Evolutionary conservation across 2,888 invertebrate species (phyloP), one percentile per base, ranked within the genome.

Genomic region (Drosophila crucigera): DNA sequence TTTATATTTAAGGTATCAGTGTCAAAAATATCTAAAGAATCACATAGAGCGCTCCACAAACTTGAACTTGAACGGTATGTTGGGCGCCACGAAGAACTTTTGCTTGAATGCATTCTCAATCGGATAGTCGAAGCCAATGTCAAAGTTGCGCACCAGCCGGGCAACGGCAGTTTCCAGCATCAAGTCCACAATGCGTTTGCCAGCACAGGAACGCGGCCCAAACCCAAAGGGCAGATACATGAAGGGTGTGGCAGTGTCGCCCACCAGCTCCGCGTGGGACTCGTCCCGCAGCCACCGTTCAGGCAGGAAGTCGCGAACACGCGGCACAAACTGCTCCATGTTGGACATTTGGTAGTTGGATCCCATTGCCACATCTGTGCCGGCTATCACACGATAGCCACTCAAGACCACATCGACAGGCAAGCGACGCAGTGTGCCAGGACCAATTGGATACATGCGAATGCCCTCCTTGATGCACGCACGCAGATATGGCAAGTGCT

Each of bases 401-500:
- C 94, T 94, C 1, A 97, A 84, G n/a, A 95, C 94, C 39, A 95
- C 94, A 78, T 96, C 95, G 59, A 94, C 94, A 0, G 94, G 93
- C 76, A 95, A 93, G 63, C 93, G 92, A 76, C 96, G 94, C 14
- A 95, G 85, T 65, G 95, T 95, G 0, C 95, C 96, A 4, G 94
- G 92, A 0, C 94, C 94, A 1, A 96, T 94, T 0, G 96, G 95
- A 85, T 94, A 94, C 43, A 96, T 69, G 80, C 97, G 94, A 62
- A 96, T 92, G 0, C 95, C 94, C 91, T 97, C 97, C 90, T 96
- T 97, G 50, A 97, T 94, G 87, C 96, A 96, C 1, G 96, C 96
- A 73, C 94, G 95, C n/a, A 97, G 88, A 84, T 96, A 97, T 0
- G 95, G 94, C 65, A 95, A 92, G 64, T 94, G 91, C 16, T 92